Conservation (phyloP, 2,113 vertebrate species). For the Ranitomeya variabilis region DNA sequence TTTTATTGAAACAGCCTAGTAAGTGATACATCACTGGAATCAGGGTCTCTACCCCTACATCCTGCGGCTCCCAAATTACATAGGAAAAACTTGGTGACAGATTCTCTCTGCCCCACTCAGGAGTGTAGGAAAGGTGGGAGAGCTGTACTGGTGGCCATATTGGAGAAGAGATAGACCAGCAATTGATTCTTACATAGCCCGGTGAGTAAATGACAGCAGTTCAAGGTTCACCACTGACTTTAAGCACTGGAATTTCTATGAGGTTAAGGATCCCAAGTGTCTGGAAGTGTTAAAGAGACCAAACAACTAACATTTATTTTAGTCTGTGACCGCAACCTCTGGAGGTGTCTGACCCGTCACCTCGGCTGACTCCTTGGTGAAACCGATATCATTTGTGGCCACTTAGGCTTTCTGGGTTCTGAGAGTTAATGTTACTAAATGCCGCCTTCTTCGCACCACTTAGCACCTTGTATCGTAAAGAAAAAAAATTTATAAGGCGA, state of each 20-base stretch:
- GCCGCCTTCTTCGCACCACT: background rate
- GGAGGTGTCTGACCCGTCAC: slow-evolving; percentile 36
- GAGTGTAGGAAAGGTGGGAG: too few relatives aligned
- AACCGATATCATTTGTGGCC: slow-evolving; percentile 28
- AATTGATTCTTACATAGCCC: background rate
- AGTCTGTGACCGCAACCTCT: slow-evolving; percentile 18
- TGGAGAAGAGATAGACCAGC: background rate
- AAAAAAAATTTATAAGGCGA: background rate
- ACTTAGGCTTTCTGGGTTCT: background rate
- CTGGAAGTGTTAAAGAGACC: slow-evolving; percentile 42
- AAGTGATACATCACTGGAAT: too few relatives aligned
- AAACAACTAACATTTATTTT: slow-evolving; percentile 50
- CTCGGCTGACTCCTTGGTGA: slow-evolving; percentile 14
- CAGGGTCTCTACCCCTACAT: too few relatives aligned
- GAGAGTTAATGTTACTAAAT: background rate
- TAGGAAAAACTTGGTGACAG: too few relatives aligned
- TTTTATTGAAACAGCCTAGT: too few relatives aligned
- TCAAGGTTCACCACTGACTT: slow-evolving; percentile 12
- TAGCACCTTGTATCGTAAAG: slow-evolving; percentile 1
- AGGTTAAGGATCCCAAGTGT: slow-evolving; percentile 24
- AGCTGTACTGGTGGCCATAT: background rate
- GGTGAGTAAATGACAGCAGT: background rate
- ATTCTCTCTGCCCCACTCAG: too few relatives aligned
- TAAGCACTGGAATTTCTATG: slow-evolving; percentile 21
- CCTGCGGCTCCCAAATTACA: too few relatives aligned